Conservation (phyloP, 2,888 invertebrate species). For the Furcula furcula region DNA sequence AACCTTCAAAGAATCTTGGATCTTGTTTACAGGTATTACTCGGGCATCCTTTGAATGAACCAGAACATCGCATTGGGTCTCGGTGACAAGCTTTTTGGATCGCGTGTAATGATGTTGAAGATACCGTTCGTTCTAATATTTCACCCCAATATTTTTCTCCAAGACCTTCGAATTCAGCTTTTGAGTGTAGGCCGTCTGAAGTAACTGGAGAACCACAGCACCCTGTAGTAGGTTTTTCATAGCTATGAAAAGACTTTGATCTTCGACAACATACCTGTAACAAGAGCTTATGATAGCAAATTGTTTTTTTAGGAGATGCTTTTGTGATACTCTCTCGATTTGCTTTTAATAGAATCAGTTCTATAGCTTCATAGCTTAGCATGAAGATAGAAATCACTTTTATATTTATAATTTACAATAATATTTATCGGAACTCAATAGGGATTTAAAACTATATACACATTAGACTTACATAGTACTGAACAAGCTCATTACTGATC, state of each 20-base stretch:
- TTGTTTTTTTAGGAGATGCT: too few species aligned
- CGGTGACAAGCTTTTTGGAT: constrained; percentile 80
- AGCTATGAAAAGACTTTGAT: constrained; percentile 56
- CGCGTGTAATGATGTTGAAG: constrained; percentile 88
- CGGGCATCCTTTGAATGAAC: constrained; percentile 74
- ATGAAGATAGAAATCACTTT: too few species aligned
- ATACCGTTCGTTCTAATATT: constrained; percentile 89
- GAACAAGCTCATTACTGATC: constrained; percentile 88
- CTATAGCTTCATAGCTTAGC: too few species aligned
- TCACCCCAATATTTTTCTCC: constrained; percentile 89
- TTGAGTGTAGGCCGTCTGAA: constrained; percentile 73
- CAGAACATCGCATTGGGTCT: constrained; percentile 65
- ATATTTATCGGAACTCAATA: too few species aligned
- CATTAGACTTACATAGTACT: constrained; percentile 89
- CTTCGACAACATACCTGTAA: constrained; percentile 70
- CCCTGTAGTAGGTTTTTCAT: constrained; percentile 66
- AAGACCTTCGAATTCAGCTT: constrained; percentile 84
- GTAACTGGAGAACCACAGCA: constrained; percentile 74
- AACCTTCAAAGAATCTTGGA: constrained; percentile 70
- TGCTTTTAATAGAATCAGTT: too few species aligned
- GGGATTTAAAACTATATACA: too few species aligned
- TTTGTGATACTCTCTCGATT: too few species aligned
- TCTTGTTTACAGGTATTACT: constrained; percentile 66
- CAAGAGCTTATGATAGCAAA: too few species aligned
- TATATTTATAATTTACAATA: too few species aligned